phyloP scores from a whole-genome alignment of 1,140 invertebrate species.

The roundworm (Caenorhabditis elegans) region WBcel235 BX284606.5:3677001-3677500 shows the following conservation, averaged over 20 bases:
- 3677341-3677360: constrained; percentile 35
- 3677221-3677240: constrained; percentile 41
- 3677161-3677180: not conserved
- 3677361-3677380: constrained; percentile 22
- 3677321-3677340: constrained; percentile 31
- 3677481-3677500: constrained; percentile 28
- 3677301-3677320: not conserved
- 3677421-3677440: constrained; percentile 34
- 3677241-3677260: constrained; percentile 31
- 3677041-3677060: constrained; percentile 5
- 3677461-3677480: constrained; percentile 19
- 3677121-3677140: not conserved
- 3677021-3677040: not conserved
- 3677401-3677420: not conserved
- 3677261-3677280: not conserved
- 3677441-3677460: constrained; percentile 33
- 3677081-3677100: too few species aligned
- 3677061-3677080: not conserved
- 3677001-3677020: not conserved
- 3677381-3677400: not conserved
- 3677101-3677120: not conserved
- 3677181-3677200: not conserved
- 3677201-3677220: constrained; percentile 17
- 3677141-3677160: not conserved
- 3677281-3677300: not conserved